Conservation (phyloP, 30 jellyfish, hydroid and myxozoan species). For the Pseudorhiza aurosa region DNA sequence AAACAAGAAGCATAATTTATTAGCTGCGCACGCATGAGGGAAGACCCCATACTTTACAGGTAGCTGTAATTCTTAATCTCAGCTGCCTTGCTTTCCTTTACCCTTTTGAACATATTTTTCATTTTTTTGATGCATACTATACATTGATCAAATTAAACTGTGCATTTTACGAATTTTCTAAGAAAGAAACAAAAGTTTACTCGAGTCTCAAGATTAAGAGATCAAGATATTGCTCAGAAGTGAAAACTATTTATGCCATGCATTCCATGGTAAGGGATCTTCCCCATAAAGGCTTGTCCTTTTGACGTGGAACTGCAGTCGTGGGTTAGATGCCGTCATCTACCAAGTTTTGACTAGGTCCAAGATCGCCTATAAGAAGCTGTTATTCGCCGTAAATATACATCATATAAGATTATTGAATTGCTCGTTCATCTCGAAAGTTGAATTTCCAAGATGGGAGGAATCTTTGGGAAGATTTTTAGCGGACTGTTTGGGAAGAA, state of each 20-base stretch:
- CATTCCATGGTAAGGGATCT: slow-evolving; percentile 32
- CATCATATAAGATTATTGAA: not conserved
- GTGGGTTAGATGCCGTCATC: slow-evolving; percentile 54
- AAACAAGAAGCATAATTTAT: too few species aligned
- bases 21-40: slow-evolving; percentile 48
- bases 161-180: too few species aligned
- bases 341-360: not conserved
- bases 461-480: slow-evolving; percentile 52
- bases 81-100: too few species aligned
- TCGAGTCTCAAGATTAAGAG: too few species aligned
- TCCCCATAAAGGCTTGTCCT: slow-evolving; percentile 41
- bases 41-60: slow-evolving; percentile 37
- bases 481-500: slow-evolving; percentile 90
- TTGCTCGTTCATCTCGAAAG: not conserved
- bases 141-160: too few species aligned
- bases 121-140: too few species aligned
- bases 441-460: slow-evolving; percentile 44
- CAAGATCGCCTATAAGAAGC: not conserved
- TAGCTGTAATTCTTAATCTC: too few species aligned
- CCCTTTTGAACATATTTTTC: too few species aligned
- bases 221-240: too few species aligned
- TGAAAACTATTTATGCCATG: not conserved
- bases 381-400: not conserved
- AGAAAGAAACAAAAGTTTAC: too few species aligned
- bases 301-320: slow-evolving; percentile 70